Evolutionary conservation across 2,797 vertebrate genomes (phyloP).

Genomic region (Nyctibius grandis): DNA sequence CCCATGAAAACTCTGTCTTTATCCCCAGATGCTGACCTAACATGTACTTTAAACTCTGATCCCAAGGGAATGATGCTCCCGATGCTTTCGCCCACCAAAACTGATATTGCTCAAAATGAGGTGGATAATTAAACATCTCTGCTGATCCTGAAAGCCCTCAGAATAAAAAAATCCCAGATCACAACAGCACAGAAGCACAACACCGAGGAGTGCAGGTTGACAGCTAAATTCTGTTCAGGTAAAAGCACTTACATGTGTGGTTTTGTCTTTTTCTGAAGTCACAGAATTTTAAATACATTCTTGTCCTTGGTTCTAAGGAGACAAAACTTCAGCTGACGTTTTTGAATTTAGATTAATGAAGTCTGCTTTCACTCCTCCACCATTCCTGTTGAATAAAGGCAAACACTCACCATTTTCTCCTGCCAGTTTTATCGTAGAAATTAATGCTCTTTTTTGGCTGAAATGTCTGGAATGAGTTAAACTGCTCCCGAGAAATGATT

Average conservation of each 20-base stretch:
- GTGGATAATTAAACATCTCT: not conserved
- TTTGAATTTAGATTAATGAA: not conserved
- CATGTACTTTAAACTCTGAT: not conserved
- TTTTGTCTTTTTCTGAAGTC: not conserved
- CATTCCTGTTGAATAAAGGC: not conserved
- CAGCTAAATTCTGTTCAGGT: not conserved
- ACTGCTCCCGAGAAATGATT: not conserved
- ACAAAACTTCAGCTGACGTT: not conserved
- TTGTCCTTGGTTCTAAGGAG: not conserved
- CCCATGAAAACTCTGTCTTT: not conserved
- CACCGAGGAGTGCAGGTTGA: not conserved
- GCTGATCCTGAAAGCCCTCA: not conserved
- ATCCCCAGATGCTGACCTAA: not conserved
- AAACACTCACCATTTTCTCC: not conserved
- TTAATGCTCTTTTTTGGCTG: not conserved
- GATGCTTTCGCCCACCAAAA: not conserved
- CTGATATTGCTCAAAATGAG: not conserved
- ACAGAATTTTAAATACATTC: not conserved
- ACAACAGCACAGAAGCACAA: not conserved
- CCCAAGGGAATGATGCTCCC: not conserved
- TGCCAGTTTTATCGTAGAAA: not conserved
- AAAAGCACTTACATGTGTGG: not conserved
- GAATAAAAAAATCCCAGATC: not conserved
- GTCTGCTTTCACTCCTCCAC: not conserved
- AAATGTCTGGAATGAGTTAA: not conserved